Conservation (phyloP, 2,113 vertebrate species). For the Corapipo altera region DNA sequence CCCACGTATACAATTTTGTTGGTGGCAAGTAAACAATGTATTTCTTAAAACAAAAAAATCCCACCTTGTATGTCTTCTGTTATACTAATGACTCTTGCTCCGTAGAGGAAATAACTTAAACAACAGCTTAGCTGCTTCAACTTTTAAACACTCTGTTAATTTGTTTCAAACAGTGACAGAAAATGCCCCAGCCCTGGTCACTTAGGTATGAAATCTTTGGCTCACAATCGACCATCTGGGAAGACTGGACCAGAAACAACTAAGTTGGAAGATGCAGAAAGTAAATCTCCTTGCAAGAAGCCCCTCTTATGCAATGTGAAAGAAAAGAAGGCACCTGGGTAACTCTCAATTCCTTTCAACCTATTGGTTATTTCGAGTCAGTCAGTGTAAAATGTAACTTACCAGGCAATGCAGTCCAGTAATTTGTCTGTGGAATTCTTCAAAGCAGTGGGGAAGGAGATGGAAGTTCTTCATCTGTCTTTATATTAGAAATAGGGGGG, state of each 20-base stretch:
- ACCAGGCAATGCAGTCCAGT: neutral
- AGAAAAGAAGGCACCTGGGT: constrained; percentile 68
- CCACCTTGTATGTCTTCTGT: neutral
- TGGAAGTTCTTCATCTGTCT: neutral
- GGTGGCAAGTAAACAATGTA: neutral
- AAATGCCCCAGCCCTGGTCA: constrained; percentile 58
- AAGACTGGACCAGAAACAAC: constrained; percentile 32
- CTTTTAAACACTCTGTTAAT: neutral
- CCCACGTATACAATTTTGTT: neutral
- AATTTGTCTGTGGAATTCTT: neutral
- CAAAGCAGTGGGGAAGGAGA: neutral
- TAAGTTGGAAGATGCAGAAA: constrained; percentile 53
- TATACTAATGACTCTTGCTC: neutral
- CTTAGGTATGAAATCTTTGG: neutral
- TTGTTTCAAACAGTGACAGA: constrained; percentile 49
- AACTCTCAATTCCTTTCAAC: constrained; percentile 6
- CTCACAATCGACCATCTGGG: constrained; percentile 12
- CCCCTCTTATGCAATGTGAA: constrained; percentile 59
- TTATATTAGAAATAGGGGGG: neutral
- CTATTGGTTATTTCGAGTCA: neutral
- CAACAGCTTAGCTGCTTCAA: neutral
- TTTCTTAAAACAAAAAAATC: neutral
- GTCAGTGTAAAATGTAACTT: neutral
- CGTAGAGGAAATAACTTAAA: neutral
- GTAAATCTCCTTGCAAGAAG: constrained; percentile 68